phyloP scores from a whole-genome alignment of 2,888 invertebrate species.

The Agriopis leucophaearia region DNA sequence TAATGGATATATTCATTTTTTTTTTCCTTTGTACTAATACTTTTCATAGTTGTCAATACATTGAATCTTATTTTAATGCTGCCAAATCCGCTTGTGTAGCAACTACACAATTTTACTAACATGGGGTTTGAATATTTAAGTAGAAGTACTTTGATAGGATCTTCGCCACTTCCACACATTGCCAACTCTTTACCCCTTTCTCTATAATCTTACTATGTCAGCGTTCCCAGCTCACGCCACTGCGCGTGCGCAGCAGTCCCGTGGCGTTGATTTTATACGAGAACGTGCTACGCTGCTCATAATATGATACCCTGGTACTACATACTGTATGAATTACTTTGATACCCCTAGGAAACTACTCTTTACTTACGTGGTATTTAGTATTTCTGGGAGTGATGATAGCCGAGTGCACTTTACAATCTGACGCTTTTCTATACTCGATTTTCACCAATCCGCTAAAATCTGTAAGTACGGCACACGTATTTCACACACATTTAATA shows the following conservation, averaged over 20 bases:
- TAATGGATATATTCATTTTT: too few relatives aligned
- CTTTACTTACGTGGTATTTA: neutral
- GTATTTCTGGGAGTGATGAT: neutral
- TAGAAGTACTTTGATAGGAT: too few relatives aligned
- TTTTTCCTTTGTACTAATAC: too few relatives aligned
- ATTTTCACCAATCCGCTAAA: too few relatives aligned
- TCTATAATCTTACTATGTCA: slow-evolving; percentile 22
- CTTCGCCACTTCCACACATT: slow-evolving; percentile 32
- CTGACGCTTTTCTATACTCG: too few relatives aligned
- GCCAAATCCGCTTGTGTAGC: too few relatives aligned
- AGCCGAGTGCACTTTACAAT: neutral
- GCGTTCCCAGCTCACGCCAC: slow-evolving; percentile 44
- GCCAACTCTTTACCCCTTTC: slow-evolving; percentile 25
- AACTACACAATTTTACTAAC: too few relatives aligned
- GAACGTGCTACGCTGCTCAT: slow-evolving; percentile 12
- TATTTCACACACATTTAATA: too few relatives aligned
- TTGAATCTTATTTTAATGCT: too few relatives aligned
- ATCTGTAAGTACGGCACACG: too few relatives aligned
- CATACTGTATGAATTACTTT: slow-evolving; percentile 28
- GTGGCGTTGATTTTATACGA: slow-evolving; percentile 61
- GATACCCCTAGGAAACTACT: neutral
- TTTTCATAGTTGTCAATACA: too few relatives aligned
- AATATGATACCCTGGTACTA: slow-evolving; percentile 61
- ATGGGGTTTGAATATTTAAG: too few relatives aligned
- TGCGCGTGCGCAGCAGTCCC: slow-evolving; percentile 58